phyloP scores from a whole-genome alignment of 2,888 invertebrate genomes.

The Lutraria lutraria region DNA sequence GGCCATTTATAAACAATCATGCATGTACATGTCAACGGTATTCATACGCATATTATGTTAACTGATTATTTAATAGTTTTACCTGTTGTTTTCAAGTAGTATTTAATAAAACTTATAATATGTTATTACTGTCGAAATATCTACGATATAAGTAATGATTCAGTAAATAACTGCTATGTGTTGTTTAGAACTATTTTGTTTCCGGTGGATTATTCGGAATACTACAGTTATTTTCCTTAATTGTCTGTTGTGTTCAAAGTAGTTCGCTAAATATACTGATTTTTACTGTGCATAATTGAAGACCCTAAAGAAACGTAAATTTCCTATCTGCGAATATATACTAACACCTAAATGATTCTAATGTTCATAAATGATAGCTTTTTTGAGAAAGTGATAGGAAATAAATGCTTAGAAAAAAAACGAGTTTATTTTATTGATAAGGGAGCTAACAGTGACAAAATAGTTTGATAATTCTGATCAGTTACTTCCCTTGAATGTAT shows the following conservation, averaged over 20 bases:
- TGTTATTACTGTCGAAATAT: neutral
- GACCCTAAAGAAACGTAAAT: too few relatives aligned
- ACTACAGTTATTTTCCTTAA: neutral
- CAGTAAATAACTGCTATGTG: neutral
- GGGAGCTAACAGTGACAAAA: too few relatives aligned
- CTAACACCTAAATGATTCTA: too few relatives aligned
- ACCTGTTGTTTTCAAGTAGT: neutral
- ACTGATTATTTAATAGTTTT: neutral
- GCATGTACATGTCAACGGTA: slow-evolving; percentile 73
- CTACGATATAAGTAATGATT: neutral
- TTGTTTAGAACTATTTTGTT: neutral
- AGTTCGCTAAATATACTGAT: too few relatives aligned
- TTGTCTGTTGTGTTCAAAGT: neutral
- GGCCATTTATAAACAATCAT: slow-evolving; percentile 83
- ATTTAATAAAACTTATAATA: neutral
- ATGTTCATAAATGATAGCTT: too few relatives aligned
- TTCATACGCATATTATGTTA: slow-evolving; percentile 60
- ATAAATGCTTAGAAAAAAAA: too few relatives aligned
- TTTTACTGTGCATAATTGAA: too few relatives aligned
- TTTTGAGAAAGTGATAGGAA: too few relatives aligned
- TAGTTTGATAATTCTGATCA: too few relatives aligned
- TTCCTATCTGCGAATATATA: too few relatives aligned
- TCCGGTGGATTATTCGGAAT: neutral
- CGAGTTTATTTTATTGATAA: too few relatives aligned
- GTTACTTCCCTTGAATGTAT: too few relatives aligned